Percentiles rank a stretch among this genome's conserved stretches.
These are phyloP conservation scores for Uloborus diversus DNA, from an alignment of 1,140 invertebrate species.

Conservation along the genomic window DNA sequence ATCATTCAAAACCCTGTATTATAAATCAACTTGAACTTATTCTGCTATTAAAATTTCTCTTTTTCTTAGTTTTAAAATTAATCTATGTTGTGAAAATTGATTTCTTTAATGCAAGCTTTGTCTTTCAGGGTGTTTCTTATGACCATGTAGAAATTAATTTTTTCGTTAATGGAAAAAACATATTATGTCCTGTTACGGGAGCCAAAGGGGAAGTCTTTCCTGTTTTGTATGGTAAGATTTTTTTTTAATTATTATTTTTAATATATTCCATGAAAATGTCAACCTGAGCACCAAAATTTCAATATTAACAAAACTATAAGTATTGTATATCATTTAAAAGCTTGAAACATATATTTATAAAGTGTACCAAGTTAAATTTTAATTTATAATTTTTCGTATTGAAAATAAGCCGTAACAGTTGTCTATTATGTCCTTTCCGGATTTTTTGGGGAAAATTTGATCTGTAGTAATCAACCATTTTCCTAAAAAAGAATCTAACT, in stretches of 20 bases:
- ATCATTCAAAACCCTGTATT: too few relatives aligned
- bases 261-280: background rate
- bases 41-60: background rate
- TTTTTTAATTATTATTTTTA: background rate
- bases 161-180: constrained; percentile 89
- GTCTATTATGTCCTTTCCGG: too few relatives aligned
- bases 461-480: background rate
- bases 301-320: too few relatives aligned
- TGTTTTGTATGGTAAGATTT: constrained; percentile 89
- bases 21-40: too few relatives aligned
- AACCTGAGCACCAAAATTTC: too few relatives aligned
- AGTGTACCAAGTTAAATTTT: too few relatives aligned
- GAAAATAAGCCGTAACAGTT: too few relatives aligned
- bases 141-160: constrained; percentile 98
- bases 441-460: too few relatives aligned
- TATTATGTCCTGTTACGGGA: constrained; percentile 85
- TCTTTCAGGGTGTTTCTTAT: constrained; percentile 83
- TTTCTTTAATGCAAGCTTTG: background rate
- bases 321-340: too few relatives aligned
- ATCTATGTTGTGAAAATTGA: background rate
- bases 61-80: background rate
- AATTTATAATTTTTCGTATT: too few relatives aligned
- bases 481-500: too few relatives aligned
- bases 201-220: constrained; percentile 89
- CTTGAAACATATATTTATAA: too few relatives aligned